These are phyloP conservation scores for Drosophila kepulauana DNA, from an alignment of 1,140 invertebrate genomes.

Conservation along the genomic window DNA sequence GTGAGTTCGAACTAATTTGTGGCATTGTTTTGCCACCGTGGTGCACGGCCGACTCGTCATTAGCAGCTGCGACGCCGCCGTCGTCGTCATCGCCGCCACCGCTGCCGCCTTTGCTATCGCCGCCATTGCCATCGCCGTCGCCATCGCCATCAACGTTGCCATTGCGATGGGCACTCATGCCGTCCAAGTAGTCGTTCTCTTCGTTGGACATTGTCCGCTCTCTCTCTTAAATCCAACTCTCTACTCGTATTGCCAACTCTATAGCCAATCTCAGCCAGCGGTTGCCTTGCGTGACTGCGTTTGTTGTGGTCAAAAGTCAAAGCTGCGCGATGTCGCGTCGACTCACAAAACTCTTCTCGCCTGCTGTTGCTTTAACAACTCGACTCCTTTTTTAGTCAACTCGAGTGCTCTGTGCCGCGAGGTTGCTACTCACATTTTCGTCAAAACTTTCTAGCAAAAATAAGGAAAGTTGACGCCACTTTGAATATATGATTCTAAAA, in stretches of 20 bases:
- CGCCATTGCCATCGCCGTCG: conserved; percentile 42
- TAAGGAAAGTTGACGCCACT: not conserved
- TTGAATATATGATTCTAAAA: conserved; percentile 6
- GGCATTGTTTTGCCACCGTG: conserved; percentile 80
- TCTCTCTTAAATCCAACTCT: conserved; percentile 55
- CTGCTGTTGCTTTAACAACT: conserved; percentile 2
- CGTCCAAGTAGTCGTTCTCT: conserved; percentile 70
- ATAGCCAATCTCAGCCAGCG: conserved; percentile 21
- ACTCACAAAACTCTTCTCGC: conserved; percentile 41
- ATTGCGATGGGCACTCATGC: conserved; percentile 36
- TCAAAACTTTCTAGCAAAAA: not conserved
- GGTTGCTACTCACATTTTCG: conserved; percentile 23
- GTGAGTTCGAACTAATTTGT: conserved; percentile 84
- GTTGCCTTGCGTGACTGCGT: conserved; percentile 63
- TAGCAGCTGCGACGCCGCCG: conserved; percentile 60
- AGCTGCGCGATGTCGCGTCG: conserved; percentile 60
- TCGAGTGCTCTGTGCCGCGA: conserved; percentile 10
- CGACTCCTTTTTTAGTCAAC: conserved; percentile 17
- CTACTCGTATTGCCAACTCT: conserved; percentile 10
- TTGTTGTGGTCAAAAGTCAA: conserved; percentile 74
- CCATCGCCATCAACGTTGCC: conserved; percentile 55
- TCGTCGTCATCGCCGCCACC: conserved; percentile 29
- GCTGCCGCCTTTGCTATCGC: conserved; percentile 23
- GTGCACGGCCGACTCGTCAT: conserved; percentile 68
- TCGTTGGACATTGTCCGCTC: conserved; percentile 69